phyloP scores from a whole-genome alignment of 2,888 invertebrate species.

The Pollenia angustigena region DNA sequence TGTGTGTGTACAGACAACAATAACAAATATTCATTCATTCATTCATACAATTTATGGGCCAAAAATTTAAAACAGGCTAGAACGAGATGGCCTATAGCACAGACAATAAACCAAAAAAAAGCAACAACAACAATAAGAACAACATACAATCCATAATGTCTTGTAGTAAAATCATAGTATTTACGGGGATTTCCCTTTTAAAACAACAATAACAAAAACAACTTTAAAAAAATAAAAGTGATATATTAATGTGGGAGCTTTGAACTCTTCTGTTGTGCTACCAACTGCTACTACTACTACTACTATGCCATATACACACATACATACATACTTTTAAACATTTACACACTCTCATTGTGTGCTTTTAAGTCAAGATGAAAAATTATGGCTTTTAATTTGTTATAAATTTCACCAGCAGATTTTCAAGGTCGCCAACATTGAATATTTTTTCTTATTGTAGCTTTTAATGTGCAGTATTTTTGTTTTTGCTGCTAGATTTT shows the following conservation, averaged over 20 bases:
- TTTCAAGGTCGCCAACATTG: slow-evolving; percentile 69
- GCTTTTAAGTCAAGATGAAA: slow-evolving; percentile 81
- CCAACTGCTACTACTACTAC: slow-evolving; percentile 31
- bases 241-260: slow-evolving; percentile 74
- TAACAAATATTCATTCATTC: slow-evolving; percentile 71
- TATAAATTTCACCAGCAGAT: slow-evolving; percentile 77
- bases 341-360: slow-evolving; percentile 49
- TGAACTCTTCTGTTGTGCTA: slow-evolving; percentile 70
- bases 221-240: slow-evolving; percentile 68
- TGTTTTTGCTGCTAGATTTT: slow-evolving; percentile 36
- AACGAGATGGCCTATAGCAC: slow-evolving; percentile 71
- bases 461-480: slow-evolving; percentile 34
- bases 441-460: slow-evolving; percentile 26
- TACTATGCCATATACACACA: slow-evolving; percentile 7
- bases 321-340: neutral
- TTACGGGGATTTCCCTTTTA: slow-evolving; percentile 73
- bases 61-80: slow-evolving; percentile 70
- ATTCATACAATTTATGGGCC: slow-evolving; percentile 71
- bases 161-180: slow-evolving; percentile 72
- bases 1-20: slow-evolving; percentile 65
- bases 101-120: slow-evolving; percentile 64
- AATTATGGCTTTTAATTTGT: slow-evolving; percentile 83
- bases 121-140: slow-evolving; percentile 3
- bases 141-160: slow-evolving; percentile 60
- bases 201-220: slow-evolving; percentile 59